Percentiles rank a stretch among this genome's conserved stretches.
phyloP scores from a whole-genome alignment of 2,888 invertebrate genomes.

The Odontocerum albicorne region DNA sequence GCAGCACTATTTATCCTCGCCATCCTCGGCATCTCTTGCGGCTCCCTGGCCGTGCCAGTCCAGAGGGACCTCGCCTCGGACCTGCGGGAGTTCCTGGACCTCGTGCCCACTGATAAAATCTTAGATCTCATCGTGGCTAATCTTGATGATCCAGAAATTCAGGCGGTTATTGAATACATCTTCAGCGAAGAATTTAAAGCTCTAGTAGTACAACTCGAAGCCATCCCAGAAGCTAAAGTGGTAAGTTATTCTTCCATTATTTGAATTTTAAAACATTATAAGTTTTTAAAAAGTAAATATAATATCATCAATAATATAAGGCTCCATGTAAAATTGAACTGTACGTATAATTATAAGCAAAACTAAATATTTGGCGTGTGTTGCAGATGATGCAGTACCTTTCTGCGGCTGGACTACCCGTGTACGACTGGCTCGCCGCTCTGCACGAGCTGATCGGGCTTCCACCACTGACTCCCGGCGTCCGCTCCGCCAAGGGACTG shows the following conservation, averaged over 20 bases:
- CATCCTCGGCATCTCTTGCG: no score
- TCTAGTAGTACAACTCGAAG: not conserved
- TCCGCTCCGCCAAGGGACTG: conserved; percentile 1
- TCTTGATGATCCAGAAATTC: conserved; percentile 13
- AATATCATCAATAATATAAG: no score
- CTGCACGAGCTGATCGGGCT: conserved; percentile 8
- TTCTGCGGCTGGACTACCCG: conserved; percentile 4
- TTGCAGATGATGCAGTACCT: conserved; percentile 2
- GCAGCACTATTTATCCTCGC: no score
- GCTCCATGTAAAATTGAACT: no score
- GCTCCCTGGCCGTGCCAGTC: not conserved
- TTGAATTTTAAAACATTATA: not conserved
- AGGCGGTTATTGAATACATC: conserved; percentile 7
- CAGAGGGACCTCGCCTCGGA: not conserved
- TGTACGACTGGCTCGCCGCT: not conserved
- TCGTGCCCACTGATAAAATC: conserved; percentile 9
- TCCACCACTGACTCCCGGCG: not conserved
- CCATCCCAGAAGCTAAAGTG: conserved; percentile 13
- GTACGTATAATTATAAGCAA: no score
- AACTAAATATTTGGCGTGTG: no score
- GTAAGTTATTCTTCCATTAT: conserved; percentile 4
- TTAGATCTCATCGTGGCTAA: not conserved
- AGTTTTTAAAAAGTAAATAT: not conserved
- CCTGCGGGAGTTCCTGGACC: conserved; percentile 10
- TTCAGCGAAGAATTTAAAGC: conserved; percentile 6